Evolutionary conservation across 2,797 vertebrate genomes (phyloP).

Genomic region (Pitangus sulphuratus): DNA sequence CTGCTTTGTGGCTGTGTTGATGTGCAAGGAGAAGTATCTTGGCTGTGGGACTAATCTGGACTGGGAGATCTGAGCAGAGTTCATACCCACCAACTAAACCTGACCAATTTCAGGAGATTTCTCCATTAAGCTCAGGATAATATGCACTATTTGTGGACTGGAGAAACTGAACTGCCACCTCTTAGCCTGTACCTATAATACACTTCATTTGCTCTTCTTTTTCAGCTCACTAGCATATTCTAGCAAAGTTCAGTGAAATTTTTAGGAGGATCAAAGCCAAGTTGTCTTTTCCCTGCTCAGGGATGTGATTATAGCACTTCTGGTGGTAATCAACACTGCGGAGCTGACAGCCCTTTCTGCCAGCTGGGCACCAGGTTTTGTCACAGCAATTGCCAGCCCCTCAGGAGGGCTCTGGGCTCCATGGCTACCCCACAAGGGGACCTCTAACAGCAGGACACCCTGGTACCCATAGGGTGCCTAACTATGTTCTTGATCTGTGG

Average conservation of each 20-base stretch:
- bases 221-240: neutral
- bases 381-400: neutral
- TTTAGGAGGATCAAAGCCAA: neutral
- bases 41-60: neutral
- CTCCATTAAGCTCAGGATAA: neutral
- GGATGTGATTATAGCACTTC: neutral
- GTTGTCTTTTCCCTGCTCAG: neutral
- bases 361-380: neutral
- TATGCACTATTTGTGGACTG: rapidly evolving
- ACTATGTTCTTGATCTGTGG: neutral
- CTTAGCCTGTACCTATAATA: neutral
- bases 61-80: neutral
- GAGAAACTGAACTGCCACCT: neutral
- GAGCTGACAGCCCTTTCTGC: neutral
- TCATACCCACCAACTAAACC: neutral
- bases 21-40: neutral
- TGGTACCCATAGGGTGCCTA: neutral
- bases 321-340: neutral
- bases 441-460: neutral
- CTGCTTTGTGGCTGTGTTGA: neutral
- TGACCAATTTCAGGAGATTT: neutral
- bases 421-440: rapidly evolving
- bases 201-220: rapidly evolving
- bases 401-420: neutral
- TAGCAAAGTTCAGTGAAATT: neutral